phyloP scores from a whole-genome alignment of 2,888 invertebrate species.

The Alloplasta piceator region DNA sequence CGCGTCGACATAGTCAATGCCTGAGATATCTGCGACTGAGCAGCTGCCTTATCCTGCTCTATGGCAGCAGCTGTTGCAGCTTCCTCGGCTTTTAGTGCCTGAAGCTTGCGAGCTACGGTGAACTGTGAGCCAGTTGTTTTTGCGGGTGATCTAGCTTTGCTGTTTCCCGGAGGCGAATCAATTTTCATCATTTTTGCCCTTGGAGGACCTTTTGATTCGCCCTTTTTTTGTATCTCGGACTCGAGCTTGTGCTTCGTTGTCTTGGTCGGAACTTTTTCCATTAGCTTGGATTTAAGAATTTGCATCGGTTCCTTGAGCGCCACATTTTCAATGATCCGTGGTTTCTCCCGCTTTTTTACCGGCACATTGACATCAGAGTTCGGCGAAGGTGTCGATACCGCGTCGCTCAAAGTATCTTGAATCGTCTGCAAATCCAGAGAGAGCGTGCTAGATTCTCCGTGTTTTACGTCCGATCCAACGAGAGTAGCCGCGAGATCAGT shows the following conservation, averaged over 20 bases:
- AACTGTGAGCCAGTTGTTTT: constrained; percentile 68
- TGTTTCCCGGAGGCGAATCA: constrained; percentile 71
- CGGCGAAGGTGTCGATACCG: constrained; percentile 70
- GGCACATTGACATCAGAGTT: constrained; percentile 74
- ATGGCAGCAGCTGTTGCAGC: constrained; percentile 66
- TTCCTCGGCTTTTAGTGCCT: constrained; percentile 76
- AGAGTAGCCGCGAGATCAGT: constrained; percentile 53
- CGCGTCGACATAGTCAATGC: constrained; percentile 57
- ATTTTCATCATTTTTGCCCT: constrained; percentile 78
- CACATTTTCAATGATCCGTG: constrained; percentile 81
- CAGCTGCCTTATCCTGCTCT: constrained; percentile 41
- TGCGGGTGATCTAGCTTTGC: constrained; percentile 68
- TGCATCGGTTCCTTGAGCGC: constrained; percentile 80
- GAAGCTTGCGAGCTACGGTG: constrained; percentile 73
- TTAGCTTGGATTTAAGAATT: constrained; percentile 78
- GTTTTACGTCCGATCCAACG: constrained; percentile 35
- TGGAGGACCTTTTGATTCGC: constrained; percentile 65
- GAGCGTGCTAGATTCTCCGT: constrained; percentile 64
- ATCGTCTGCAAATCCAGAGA: constrained; percentile 71
- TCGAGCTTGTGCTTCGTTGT: constrained; percentile 79
- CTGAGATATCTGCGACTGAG: constrained; percentile 57
- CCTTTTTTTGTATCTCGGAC: constrained; percentile 66
- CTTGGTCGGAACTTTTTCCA: constrained; percentile 76
- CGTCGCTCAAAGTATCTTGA: constrained; percentile 71
- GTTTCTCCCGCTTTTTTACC: constrained; percentile 82